These are phyloP conservation scores for Menidia beryllina DNA, from an alignment of 2,113 vertebrate species.

Conservation along the genomic window DNA sequence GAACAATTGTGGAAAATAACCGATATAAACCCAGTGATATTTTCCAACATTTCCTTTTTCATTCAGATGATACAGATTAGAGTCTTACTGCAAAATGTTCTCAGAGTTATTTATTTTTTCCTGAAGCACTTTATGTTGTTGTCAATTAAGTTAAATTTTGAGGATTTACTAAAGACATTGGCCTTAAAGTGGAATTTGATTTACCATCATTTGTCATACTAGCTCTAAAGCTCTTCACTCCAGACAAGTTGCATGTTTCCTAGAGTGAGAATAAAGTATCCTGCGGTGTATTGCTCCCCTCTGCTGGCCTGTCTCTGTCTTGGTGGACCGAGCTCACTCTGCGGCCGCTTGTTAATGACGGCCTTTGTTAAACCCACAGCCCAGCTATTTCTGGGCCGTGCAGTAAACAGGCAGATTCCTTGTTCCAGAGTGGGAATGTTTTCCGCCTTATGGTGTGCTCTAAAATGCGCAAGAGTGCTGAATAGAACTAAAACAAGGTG, in stretches of 20 bases:
- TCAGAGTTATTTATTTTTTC: background rate
- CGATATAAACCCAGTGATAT: no score
- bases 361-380: constrained; percentile 83
- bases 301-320: constrained; percentile 51
- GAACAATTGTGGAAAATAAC: no score
- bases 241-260: background rate
- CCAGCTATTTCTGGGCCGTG: constrained; percentile 78
- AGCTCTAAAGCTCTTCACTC: background rate
- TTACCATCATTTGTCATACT: background rate
- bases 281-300: constrained; percentile 48
- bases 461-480: constrained; percentile 3
- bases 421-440: constrained; percentile 76
- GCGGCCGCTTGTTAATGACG: constrained; percentile 72
- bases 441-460: constrained; percentile 55
- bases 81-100: no score
- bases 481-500: background rate
- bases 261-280: background rate
- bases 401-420: constrained; percentile 83
- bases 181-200: background rate
- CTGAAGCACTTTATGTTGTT: no score
- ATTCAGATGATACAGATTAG: no score
- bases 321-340: constrained; percentile 55
- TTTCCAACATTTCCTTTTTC: no score
- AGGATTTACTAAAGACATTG: background rate
- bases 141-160: no score